Evolutionary conservation across 1,140 invertebrate species (phyloP).

Genomic region (Zaprionus tsacasi): DNA sequence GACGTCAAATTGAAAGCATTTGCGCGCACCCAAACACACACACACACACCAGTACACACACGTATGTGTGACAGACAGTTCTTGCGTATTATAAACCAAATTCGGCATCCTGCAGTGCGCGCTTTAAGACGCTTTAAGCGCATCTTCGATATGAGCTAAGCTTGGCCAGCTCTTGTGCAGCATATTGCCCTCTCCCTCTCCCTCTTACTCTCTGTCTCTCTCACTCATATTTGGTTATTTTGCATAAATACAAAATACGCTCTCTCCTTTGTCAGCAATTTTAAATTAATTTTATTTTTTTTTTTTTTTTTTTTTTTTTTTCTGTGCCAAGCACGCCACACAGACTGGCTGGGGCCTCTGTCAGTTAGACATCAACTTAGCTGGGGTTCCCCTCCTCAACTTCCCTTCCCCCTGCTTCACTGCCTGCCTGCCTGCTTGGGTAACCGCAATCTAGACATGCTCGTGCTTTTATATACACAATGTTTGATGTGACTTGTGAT

Average conservation of each 20-base stretch:
- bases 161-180: constrained; percentile 9
- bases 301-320: neutral
- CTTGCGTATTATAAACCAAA: constrained; percentile 25
- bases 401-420: neutral
- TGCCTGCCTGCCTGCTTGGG: constrained; percentile 1
- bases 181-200: constrained; percentile 24
- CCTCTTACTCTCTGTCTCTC: constrained; percentile 23
- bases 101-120: neutral
- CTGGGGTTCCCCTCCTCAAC: neutral
- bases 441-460: constrained; percentile 66
- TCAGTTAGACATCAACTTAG: constrained; percentile 32
- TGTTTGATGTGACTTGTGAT: constrained; percentile 66
- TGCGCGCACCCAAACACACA: constrained; percentile 24
- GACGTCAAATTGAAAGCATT: constrained; percentile 72
- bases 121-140: constrained; percentile 32
- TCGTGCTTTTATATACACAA: constrained; percentile 47
- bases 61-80: constrained; percentile 51
- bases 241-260: constrained; percentile 66
- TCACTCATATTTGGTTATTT: constrained; percentile 56
- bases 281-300: constrained; percentile 72
- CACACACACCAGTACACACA: neutral
- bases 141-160: constrained; percentile 30
- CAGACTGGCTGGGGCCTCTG: constrained; percentile 13
- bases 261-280: constrained; percentile 69
- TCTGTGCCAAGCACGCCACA: neutral